These are phyloP conservation scores for Lepus timidus DNA, from an alignment of 2,113 vertebrate species.

Conservation along the genomic window DNA sequence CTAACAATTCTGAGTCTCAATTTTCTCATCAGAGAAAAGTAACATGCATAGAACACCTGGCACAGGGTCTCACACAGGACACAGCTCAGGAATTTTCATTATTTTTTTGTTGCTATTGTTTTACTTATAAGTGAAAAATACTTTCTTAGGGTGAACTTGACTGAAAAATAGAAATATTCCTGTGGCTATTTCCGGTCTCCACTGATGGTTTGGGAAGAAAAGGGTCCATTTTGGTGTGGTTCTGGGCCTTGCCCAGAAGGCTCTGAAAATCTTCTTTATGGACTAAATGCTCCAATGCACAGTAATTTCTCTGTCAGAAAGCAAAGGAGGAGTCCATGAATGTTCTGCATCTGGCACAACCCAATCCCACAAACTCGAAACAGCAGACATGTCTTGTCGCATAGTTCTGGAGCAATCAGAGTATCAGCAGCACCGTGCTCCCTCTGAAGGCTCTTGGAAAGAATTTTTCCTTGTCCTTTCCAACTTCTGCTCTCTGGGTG, in stretches of 20 bases:
- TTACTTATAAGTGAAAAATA: background rate
- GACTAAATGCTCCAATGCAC: background rate
- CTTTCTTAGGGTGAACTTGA: background rate
- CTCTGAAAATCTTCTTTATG: background rate
- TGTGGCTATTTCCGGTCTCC: background rate
- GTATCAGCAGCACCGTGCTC: background rate
- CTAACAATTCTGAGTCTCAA: background rate
- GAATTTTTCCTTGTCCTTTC: background rate
- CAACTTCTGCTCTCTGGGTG: background rate
- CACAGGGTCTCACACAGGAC: background rate
- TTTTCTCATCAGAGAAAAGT: constrained; percentile 36
- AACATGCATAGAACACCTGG: background rate
- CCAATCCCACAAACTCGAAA: background rate
- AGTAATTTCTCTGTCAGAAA: background rate
- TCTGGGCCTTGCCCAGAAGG: background rate
- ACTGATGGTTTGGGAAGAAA: background rate
- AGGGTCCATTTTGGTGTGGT: background rate
- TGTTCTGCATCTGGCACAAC: background rate
- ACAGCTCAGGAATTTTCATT: background rate
- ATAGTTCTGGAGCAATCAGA: background rate
- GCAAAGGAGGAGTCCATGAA: background rate
- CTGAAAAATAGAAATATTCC: constrained; percentile 1
- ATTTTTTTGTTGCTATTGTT: background rate
- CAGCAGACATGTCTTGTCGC: background rate
- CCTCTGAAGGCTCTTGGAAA: background rate